Evolutionary conservation across 2,113 vertebrate species (phyloP), one percentile per base, ranked within the genome.

Genomic region (Anthoscopus minutus): DNA sequence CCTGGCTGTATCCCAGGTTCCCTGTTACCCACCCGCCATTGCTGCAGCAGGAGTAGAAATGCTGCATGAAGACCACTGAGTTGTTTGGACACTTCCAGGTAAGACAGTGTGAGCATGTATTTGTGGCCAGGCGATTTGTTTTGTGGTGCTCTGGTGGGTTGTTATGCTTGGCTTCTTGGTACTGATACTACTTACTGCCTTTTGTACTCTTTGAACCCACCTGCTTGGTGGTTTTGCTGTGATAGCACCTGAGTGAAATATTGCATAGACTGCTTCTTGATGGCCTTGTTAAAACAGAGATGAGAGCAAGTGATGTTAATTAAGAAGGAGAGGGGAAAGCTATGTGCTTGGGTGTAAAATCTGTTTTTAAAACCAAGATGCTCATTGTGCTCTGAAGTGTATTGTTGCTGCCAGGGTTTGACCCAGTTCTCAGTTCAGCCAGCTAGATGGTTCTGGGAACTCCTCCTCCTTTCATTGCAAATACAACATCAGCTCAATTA

Each of bases 101-200:
- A 66, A 51, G 73, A 24, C 0, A 0, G 19, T 0, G 0, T 45
- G 37, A 28, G 37, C 0, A 0, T 7, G 44, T 4, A 1, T 42
- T 37, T 48, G 27, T 7, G 20, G 25, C 45, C 1, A 2, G 11
- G 51, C 24, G 25, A 25, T 30, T 87, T 61, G 51, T n/a, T 85
- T 54, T 33, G n/a, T 11, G 33, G 40, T 51, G 38, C 11, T 56
- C 31, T 30, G 7, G 21, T 45, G 62, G 13, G 37, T 18, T 72
- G 48, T 56, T 57, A 2, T 0, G 3, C 37, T 66, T 64, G 74
- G 44, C 22, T 76, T 67, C n/a, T 24, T 51, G 33, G 33, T 10
- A 60, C 48, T 4, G 22, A 11, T 25, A 10, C 15, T 70, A 5
- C 48, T 58, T 33, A 40, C 1, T 71, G 66, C 71, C 28, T 94